Percentiles rank a stretch among this genome's conserved stretches.
These are phyloP conservation scores for Nesidiocoris tenuis DNA, from an alignment of 2,888 invertebrate species.

Conservation along the genomic window DNA sequence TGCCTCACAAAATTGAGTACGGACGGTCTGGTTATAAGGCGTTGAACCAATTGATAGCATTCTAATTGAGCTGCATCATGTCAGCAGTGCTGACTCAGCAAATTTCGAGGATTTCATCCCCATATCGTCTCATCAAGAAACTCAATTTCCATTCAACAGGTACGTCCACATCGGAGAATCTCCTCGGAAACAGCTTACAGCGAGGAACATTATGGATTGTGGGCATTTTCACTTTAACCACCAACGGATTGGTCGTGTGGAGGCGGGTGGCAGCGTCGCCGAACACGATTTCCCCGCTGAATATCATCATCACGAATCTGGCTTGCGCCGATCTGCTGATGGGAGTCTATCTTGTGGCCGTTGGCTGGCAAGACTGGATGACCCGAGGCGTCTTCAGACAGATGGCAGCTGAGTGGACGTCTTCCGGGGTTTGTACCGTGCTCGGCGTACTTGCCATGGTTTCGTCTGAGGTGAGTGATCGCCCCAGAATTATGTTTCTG, in stretches of 20 bases:
- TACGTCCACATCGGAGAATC: constrained; percentile 62
- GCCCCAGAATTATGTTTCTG: no score
- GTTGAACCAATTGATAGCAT: no score
- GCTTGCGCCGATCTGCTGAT: constrained; percentile 69
- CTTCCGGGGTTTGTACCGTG: constrained; percentile 65
- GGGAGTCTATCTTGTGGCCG: constrained; percentile 66
- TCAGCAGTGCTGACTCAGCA: no score
- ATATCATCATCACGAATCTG: constrained; percentile 65
- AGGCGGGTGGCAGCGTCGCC: constrained; percentile 59
- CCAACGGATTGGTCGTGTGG: constrained; percentile 65
- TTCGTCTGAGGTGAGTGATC: constrained; percentile 62
- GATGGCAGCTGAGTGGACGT: constrained; percentile 64
- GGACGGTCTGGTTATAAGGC: no score
- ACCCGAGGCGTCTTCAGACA: constrained; percentile 62
- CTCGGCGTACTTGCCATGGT: constrained; percentile 66
- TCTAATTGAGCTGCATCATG: no score
- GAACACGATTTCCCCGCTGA: constrained; percentile 54
- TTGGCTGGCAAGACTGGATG: constrained; percentile 63
- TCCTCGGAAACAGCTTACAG: constrained; percentile 61
- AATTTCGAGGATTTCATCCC: no score
- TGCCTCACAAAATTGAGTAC: no score
- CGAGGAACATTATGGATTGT: constrained; percentile 65
- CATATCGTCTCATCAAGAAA: no score
- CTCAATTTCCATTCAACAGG: no score
- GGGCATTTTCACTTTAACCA: constrained; percentile 61